Evolutionary conservation across 2,888 invertebrate species (phyloP), one percentile per base, ranked within the genome.

Genomic region (Leptothorax acervorum): DNA sequence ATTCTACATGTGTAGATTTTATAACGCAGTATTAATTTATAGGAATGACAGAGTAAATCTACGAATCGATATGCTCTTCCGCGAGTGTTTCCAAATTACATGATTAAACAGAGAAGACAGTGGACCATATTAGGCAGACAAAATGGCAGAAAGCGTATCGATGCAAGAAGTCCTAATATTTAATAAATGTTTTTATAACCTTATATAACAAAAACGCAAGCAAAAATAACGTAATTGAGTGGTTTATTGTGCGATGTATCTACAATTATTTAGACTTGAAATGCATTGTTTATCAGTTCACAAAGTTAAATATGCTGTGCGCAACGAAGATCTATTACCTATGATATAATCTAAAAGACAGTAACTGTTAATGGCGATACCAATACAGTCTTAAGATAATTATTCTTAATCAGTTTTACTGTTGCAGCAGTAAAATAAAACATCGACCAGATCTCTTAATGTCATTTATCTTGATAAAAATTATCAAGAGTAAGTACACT

Each of bases 381-480:
- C 84, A 88, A 86, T 90, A 92, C 90, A 92, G 91, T 92, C 90
- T 92, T 92, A 90, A 90, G 88, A 88, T 85, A 76, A 87, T 53
- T 70, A 87, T 73, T 45, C 18, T 82, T 90, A 87, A 79, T 87
- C 63, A 55, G 79, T 88, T 85, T 86, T 70, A 81, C 73, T 74
- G 68, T 85, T 85, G 75, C 55, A 84, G 51, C 83, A 83, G 83
- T 82, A 86, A 84, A 83, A 90, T 82, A 86, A 90, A 86, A 76
- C 65, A 89, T 76, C 78, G 74, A 87, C 65, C 85, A 82, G 57
- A 87, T 85, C 83, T 78, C 82, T 82, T 48, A 86, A 85, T 84
- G 53, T 85, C 35, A 15, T 85, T 83, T 63, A 35, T 81, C n/a
- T n/a, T n/a, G n/a, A n/a, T n/a, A n/a, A 65, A 62, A 83, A 86